phyloP scores from a whole-genome alignment of 2,888 invertebrate species.

The Ashinkailepas kermadecensis region DNA sequence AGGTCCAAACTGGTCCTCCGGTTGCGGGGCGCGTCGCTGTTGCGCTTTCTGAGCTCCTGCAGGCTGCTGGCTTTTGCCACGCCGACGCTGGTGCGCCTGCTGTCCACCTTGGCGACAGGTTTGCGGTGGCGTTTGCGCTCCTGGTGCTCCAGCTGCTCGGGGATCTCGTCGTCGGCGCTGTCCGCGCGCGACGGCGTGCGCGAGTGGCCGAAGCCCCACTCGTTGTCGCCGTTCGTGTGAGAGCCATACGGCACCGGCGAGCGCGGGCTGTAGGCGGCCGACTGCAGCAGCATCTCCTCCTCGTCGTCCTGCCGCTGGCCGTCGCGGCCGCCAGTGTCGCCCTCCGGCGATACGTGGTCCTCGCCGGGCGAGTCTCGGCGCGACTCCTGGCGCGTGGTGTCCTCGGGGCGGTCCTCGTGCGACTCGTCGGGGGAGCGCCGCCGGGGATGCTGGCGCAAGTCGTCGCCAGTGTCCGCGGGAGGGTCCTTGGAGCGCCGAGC shows the following conservation, averaged over 20 bases:
- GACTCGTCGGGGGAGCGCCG: background rate
- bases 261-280: background rate
- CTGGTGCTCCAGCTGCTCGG: background rate
- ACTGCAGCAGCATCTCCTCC: constrained; percentile 1
- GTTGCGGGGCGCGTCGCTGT: too few species aligned
- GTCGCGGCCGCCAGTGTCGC: too few species aligned
- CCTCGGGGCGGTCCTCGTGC: background rate
- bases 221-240: background rate
- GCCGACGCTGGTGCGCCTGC: background rate
- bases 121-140: background rate
- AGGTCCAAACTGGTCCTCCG: background rate
- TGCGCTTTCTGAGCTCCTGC: background rate
- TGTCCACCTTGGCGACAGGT: background rate
- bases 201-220: constrained; percentile 17
- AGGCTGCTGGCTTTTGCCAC: background rate
- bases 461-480: too few species aligned
- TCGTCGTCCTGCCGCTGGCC: background rate
- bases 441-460: too few species aligned
- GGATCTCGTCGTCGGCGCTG: background rate
- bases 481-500: too few species aligned
- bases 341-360: background rate
- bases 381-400: too few species aligned
- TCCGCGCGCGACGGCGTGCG: background rate
- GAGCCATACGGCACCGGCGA: background rate
- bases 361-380: background rate